These are phyloP conservation scores for Myathropa florea DNA, from an alignment of 2,888 invertebrate genomes.

Conservation along the genomic window DNA sequence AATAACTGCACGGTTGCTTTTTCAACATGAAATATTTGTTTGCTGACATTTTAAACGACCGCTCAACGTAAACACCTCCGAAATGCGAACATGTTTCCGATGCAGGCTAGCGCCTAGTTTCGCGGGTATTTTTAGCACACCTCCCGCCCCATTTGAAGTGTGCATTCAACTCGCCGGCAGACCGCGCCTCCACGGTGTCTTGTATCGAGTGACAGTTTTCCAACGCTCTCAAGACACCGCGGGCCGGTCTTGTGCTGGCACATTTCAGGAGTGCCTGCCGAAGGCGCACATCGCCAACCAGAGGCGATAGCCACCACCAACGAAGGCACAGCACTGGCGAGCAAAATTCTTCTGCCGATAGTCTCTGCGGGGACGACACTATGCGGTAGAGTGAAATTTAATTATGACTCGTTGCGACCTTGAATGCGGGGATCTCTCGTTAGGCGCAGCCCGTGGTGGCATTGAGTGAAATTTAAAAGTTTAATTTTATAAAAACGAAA, in stretches of 20 bases:
- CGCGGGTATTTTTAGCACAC: background rate
- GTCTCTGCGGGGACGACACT: background rate
- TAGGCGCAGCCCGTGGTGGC: background rate
- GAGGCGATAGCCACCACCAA: no score
- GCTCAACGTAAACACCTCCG: no score
- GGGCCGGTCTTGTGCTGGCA: background rate
- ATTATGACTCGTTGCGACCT: background rate
- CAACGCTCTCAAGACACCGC: background rate
- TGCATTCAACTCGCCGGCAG: background rate
- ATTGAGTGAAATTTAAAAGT: background rate
- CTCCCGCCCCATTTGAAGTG: background rate
- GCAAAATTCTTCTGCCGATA: background rate
- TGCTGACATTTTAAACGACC: background rate
- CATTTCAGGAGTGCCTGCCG: background rate
- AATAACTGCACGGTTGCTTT: background rate
- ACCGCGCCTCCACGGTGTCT: background rate
- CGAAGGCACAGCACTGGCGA: no score
- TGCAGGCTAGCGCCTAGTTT: background rate
- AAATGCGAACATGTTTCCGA: no score
- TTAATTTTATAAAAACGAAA: background rate
- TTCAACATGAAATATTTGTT: background rate
- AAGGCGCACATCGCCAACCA: background rate
- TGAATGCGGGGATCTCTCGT: background rate
- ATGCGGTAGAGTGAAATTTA: background rate
- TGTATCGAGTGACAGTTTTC: background rate